Percentiles rank a stretch among this genome's conserved stretches.
Conservation (phyloP, 2,113 vertebrate species). For the Phalacrocorax carbo region DNA sequence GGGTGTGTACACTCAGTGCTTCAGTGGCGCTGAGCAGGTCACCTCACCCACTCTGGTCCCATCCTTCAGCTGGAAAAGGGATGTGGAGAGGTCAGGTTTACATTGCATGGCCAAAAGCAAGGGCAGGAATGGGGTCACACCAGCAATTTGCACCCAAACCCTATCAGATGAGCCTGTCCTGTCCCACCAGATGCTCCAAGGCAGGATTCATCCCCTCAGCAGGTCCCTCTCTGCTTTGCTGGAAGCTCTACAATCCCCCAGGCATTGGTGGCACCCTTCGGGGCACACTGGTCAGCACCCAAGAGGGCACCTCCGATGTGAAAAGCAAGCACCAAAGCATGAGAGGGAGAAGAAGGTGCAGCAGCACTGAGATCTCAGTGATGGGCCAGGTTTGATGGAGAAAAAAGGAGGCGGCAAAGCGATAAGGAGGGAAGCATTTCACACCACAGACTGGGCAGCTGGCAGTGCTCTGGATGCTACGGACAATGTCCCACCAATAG, state of each 20-base stretch:
- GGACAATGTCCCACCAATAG: rapidly evolving
- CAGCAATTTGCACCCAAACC: neutral
- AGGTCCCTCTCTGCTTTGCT: neutral
- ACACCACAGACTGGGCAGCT: neutral
- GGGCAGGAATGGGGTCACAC: neutral
- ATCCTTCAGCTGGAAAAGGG: neutral
- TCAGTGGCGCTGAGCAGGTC: neutral
- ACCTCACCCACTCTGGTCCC: neutral
- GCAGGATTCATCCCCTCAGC: rapidly evolving
- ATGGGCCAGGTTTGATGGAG: neutral
- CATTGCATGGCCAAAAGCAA: neutral
- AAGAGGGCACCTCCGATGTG: neutral
- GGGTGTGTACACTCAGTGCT: rapidly evolving
- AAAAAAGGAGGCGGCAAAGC: neutral
- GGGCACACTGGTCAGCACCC: neutral
- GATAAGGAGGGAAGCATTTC: neutral
- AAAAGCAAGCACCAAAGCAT: neutral
- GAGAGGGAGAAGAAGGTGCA: neutral
- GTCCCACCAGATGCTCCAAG: neutral
- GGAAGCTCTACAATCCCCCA: neutral
- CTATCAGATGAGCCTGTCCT: neutral
- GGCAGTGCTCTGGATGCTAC: neutral
- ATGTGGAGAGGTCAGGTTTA: neutral
- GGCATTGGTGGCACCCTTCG: neutral
- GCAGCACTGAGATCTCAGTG: neutral